Percentiles rank a stretch among this genome's conserved stretches.
Conservation (phyloP, 2,797 vertebrate species). For the Phataginus tetradactyla region DNA sequence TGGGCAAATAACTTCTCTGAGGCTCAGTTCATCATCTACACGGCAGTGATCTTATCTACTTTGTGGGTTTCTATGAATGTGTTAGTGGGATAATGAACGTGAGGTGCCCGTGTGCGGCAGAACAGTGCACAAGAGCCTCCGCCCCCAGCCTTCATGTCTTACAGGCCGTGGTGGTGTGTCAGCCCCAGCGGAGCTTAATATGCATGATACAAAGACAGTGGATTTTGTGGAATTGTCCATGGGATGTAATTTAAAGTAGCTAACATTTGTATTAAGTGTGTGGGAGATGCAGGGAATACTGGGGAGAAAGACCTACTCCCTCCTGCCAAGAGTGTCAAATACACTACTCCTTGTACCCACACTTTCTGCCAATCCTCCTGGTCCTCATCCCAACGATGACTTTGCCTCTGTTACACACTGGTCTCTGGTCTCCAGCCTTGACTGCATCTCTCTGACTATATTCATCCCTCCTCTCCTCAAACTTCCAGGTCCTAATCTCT, state of each 20-base stretch:
- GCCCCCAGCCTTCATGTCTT: not conserved
- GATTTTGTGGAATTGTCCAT: not conserved
- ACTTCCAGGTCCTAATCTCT: not conserved
- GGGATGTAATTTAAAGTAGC: conserved; percentile 6
- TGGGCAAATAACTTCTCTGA: not conserved
- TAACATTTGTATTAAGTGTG: not conserved
- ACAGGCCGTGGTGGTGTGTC: not conserved
- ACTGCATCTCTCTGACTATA: not conserved
- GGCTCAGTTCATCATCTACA: not conserved
- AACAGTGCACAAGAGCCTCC: not conserved
- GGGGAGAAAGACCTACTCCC: not conserved
- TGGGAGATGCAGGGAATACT: not conserved
- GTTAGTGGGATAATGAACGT: not conserved
- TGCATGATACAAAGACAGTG: not conserved
- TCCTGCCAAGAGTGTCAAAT: not conserved
- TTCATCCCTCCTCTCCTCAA: not conserved
- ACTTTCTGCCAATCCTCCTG: not conserved
- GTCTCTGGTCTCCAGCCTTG: not conserved
- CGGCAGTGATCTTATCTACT: not conserved
- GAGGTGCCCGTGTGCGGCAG: not conserved
- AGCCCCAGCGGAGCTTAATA: not conserved
- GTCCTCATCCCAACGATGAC: not conserved
- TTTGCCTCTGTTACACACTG: not conserved
- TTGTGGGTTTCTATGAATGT: not conserved
- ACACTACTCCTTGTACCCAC: not conserved